phyloP scores from a whole-genome alignment of 2,113 vertebrate species.

The Athene noctua region DNA sequence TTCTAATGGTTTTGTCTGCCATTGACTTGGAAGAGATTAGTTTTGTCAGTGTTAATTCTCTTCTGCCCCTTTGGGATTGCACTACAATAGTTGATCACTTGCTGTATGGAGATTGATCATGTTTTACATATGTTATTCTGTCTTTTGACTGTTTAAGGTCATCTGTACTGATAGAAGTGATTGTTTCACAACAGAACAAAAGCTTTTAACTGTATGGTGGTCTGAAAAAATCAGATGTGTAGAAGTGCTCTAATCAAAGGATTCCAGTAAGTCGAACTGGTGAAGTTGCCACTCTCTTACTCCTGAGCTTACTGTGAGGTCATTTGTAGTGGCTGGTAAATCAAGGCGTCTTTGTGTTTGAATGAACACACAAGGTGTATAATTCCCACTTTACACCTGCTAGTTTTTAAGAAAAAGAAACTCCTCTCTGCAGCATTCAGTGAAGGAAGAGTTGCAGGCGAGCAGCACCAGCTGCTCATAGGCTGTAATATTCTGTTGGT shows the following conservation, averaged over 20 bases:
- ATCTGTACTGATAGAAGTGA: neutral
- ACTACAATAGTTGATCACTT: no score
- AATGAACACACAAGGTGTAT: neutral
- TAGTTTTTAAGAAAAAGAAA: neutral
- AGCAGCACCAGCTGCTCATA: neutral
- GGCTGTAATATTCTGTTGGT: no score
- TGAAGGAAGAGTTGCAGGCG: neutral
- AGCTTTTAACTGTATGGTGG: neutral
- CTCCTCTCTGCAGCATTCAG: neutral
- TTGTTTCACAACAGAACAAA: neutral
- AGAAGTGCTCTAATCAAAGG: neutral
- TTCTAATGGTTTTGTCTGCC: neutral
- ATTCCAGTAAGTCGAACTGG: neutral
- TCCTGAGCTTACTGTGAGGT: neutral
- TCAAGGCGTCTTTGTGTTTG: neutral
- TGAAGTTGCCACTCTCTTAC: neutral
- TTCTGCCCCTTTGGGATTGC: neutral
- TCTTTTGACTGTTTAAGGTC: neutral
- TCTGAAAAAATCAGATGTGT: neutral
- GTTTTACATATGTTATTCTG: neutral
- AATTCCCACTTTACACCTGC: neutral
- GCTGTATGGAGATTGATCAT: neutral
- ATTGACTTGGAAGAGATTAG: neutral
- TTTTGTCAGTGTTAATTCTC: neutral
- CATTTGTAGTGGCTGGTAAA: neutral